These are phyloP conservation scores for Amblyraja radiata DNA, from an alignment of 2,797 vertebrate genomes.

Conservation along the genomic window DNA sequence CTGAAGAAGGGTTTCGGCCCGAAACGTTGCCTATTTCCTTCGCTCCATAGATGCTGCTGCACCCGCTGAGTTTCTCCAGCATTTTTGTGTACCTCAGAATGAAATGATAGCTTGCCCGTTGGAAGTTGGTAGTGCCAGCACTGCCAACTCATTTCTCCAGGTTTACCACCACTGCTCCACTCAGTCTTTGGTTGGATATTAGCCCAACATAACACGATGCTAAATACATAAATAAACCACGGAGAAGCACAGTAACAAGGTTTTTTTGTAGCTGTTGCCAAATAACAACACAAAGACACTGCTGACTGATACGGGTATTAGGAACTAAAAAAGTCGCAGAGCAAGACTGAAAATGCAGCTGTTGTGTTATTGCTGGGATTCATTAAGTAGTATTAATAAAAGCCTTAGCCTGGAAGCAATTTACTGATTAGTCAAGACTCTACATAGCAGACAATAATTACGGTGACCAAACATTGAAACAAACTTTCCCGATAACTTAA, in stretches of 20 bases:
- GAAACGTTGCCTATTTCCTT: too few species aligned
- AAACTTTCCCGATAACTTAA: background rate
- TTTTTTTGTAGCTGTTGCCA: conserved; percentile 22
- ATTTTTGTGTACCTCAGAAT: too few species aligned
- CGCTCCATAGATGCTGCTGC: too few species aligned
- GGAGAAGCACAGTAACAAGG: background rate
- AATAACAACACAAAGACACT: background rate
- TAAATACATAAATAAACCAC: background rate
- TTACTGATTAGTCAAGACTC: conserved; percentile 21
- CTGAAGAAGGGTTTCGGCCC: too few species aligned
- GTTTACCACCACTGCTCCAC: background rate
- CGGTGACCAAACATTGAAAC: background rate
- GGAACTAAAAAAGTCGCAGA: background rate
- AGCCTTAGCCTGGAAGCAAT: conserved; percentile 9
- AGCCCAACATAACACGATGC: too few species aligned
- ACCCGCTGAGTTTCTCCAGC: too few species aligned
- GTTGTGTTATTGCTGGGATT: conserved; percentile 4
- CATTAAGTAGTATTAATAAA: background rate
- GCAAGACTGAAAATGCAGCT: background rate
- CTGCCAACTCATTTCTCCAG: background rate
- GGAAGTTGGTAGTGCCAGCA: background rate
- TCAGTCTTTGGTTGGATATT: background rate
- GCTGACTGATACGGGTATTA: background rate
- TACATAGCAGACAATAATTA: conserved; percentile 13
- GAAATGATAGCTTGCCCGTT: background rate